Base-by-base conservation (phyloP, 1,140 invertebrate genomes). In the Micrasema minimum region DNA sequence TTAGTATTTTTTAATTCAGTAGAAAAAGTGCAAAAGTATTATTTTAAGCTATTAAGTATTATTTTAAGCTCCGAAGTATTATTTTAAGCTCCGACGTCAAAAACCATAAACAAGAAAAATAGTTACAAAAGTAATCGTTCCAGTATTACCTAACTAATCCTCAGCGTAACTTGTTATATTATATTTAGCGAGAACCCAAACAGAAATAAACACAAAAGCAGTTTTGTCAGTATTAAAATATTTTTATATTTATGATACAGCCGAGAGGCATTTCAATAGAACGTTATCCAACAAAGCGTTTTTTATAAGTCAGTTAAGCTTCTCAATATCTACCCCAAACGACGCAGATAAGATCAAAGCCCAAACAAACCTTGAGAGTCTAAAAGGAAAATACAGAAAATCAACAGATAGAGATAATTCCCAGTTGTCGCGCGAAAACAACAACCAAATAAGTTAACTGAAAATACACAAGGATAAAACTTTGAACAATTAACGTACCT, bases 401-500 rank as follows among this genome's bases (percentile, higher is more conserved):
- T 55, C 51, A 55, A 55, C 51, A 55, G 51, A 55, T 55, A 55
- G 12, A 55, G 51, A 55, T 55, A 55, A 55, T 55, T 55, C 51
- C 51, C 51, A n/a, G 23, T 55, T 55, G 51, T 55, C 51, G 51
- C 51, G 51, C 51, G 51, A 55, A 31, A 55, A 55, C 51, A 55
- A 55, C 51, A 55, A 55, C 51, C 51, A 31, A 55, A 55, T 55
- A 55, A 55, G 51, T 37, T 55, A 55, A 55, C 51, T 31, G 51
- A 55, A 55, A 50, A 55, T 11, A 55, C 51, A 55, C 51, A 26
- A 55, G 51, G 26, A 55, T 55, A 31, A 55, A 55, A 55, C 51
- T 55, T 55, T 55, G 26, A 55, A 55, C 51, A 55, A 31, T 55
- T 12, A 14, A 55, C 23, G n/a, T n/a, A n/a, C n/a, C n/a, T n/a